These are phyloP conservation scores for Lasioglossum pauxillum DNA, from an alignment of 2,888 invertebrate species.

Conservation along the genomic window DNA sequence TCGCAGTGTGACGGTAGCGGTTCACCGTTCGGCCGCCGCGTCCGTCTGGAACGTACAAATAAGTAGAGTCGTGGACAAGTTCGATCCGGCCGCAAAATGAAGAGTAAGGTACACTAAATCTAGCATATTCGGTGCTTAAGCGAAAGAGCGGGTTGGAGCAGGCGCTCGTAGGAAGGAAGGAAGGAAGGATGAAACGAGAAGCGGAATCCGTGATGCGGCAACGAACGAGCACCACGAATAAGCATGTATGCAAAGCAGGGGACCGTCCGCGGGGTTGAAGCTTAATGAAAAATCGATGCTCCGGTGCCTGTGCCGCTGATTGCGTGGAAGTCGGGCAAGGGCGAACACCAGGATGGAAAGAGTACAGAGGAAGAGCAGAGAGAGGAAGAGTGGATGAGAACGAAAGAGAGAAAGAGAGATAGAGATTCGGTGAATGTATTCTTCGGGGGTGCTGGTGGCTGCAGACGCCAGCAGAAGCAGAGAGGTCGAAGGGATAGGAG, in stretches of 20 bases:
- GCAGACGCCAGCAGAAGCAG: conserved; percentile 33
- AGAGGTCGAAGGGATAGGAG: conserved; percentile 35
- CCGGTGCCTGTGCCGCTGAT: conserved; percentile 42
- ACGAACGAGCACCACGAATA: conserved; percentile 53
- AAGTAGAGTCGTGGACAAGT: background rate
- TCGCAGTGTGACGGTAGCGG: background rate
- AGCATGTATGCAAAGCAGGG: conserved; percentile 65
- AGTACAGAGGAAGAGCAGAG: background rate
- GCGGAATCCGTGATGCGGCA: conserved; percentile 53
- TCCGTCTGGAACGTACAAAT: background rate
- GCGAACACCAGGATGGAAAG: conserved; percentile 21
- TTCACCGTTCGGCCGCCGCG: background rate
- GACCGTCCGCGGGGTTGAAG: conserved; percentile 49
- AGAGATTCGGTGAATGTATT: conserved; percentile 32
- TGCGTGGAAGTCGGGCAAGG: conserved; percentile 46
- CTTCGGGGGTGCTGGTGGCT: conserved; percentile 5
- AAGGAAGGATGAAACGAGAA: conserved; percentile 29
- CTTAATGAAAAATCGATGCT: conserved; percentile 79
- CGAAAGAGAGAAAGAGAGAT: background rate
- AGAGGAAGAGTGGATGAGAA: background rate
- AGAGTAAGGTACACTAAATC: conserved; percentile 6
- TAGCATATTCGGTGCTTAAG: conserved; percentile 5
- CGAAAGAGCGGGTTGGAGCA: background rate
- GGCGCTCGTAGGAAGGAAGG: conserved; percentile 7
- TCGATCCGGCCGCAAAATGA: conserved; percentile 5